Percentiles rank a stretch among this genome's conserved stretches.
phyloP scores from a whole-genome alignment of 2,888 invertebrate genomes.

The Galerucella nymphaeae region DNA sequence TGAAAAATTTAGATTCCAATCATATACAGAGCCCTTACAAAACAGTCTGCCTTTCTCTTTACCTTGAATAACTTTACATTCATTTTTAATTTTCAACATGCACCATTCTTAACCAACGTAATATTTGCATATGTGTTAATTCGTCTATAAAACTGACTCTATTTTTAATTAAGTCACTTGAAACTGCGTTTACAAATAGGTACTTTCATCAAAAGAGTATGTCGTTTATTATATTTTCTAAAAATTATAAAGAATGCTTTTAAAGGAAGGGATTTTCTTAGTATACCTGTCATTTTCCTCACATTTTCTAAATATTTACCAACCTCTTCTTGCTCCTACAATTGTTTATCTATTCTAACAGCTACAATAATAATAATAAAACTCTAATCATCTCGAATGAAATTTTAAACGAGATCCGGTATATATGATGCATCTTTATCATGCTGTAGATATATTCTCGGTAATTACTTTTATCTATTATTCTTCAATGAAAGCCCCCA shows the following conservation, averaged over 20 bases:
- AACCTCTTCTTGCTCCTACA: background rate
- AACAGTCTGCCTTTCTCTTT: background rate
- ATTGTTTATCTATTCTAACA: background rate
- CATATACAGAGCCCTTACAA: background rate
- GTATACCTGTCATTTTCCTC: no score
- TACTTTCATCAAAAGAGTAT: no score
- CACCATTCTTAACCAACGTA: background rate
- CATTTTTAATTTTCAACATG: background rate
- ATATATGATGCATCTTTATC: slow-evolving; percentile 7
- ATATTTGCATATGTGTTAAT: background rate
- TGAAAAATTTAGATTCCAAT: background rate
- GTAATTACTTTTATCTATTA: slow-evolving; percentile 20
- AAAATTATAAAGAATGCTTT: no score
- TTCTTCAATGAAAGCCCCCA: slow-evolving; percentile 21
- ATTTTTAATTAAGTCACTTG: background rate
- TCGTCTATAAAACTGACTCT: background rate
- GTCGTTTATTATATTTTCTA: no score
- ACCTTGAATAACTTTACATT: background rate
- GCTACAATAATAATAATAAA: slow-evolving; percentile 2
- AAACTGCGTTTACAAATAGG: no score
- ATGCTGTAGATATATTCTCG: slow-evolving; percentile 15
- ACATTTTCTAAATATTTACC: no score
- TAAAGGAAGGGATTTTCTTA: no score
- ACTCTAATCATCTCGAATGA: slow-evolving; percentile 3
- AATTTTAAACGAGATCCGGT: slow-evolving; percentile 12